Evolutionary conservation across 2,113 vertebrate genomes (phyloP), one percentile per base, ranked within the genome.

Genomic region (Alethe diademata): DNA sequence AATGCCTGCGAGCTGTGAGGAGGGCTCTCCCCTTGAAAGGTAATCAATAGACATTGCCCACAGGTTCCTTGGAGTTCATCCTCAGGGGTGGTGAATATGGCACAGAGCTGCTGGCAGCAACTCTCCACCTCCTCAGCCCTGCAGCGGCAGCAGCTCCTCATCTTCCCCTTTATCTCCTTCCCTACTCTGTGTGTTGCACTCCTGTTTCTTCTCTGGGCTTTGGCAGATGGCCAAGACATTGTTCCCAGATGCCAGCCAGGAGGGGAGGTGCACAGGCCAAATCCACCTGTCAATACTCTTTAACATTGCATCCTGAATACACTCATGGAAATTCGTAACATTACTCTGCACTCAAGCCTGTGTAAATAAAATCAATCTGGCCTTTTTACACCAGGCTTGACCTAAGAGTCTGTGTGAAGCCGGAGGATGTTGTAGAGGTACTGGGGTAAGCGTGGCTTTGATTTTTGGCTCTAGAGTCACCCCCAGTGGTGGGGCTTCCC

Each of bases 361-460:
- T 67, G 48, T 36, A 38, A 84, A n/a, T 57, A n/a, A 70, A 67
- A 78, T 85, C 74, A 40, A 31, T 70, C 69, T 9, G 2, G 14
- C 28, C 28, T 70, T 93, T 89, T 70, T 36, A 50, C 15, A 64
- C 13, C 50, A 53, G 35, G 12, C 23, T 0, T 1, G 14, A 65
- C 23, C 12, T 20, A 40, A 65, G 57, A 6, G 11, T 67, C 42
- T 0, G 0, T 17, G n/a, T 29, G 35, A 94, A 80, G 38, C 61
- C 1, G 0, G 9, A 64, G 78, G n/a, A 36, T 0, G 1, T 19
- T 50, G 11, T 4, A 26, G 48, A 54, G 51, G 12, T 53, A 31
- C 17, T 20, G 28, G 19, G 17, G 11, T 8, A 57, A 83, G 28
- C 0, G 7, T 4, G 8, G 26, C 60, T 95, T 87, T 83, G 43